These are phyloP conservation scores for Clepsis dumicolana DNA, from an alignment of 2,888 invertebrate species.

Conservation along the genomic window DNA sequence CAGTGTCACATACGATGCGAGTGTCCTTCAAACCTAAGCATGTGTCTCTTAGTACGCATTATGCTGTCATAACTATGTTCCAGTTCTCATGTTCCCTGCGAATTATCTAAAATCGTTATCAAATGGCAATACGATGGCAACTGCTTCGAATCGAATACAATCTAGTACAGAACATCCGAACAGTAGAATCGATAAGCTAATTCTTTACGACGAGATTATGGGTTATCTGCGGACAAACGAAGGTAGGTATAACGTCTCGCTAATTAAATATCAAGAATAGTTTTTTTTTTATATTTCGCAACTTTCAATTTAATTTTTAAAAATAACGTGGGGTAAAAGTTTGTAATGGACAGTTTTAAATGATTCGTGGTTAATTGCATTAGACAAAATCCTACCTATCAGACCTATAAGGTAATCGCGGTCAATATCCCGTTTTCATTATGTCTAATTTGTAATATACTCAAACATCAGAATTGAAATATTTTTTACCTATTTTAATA, in stretches of 20 bases:
- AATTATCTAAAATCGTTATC: conserved; percentile 35
- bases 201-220: conserved; percentile 30
- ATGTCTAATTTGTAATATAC: too few species aligned
- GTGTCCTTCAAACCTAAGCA: not conserved
- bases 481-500: too few species aligned
- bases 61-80: not conserved
- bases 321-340: too few species aligned
- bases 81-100: not conserved
- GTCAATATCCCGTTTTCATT: too few species aligned
- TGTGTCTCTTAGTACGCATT: not conserved
- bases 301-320: too few species aligned
- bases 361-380: too few species aligned
- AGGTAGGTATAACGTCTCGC: conserved; percentile 8
- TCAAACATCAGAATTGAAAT: too few species aligned
- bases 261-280: conserved; percentile 9
- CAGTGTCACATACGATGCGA: too few species aligned
- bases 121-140: conserved; percentile 25
- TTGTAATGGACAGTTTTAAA: too few species aligned
- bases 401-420: too few species aligned
- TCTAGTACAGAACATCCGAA: conserved; percentile 20
- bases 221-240: conserved; percentile 14
- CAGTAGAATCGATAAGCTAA: conserved; percentile 33
- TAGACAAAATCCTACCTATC: too few species aligned
- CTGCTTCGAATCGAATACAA: conserved; percentile 12
- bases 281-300: not conserved